A percentile compares a stretch with the other conserved stretches of the same genome.
These are phyloP conservation scores for Chaetops frenatus DNA, from an alignment of 2,113 vertebrate species.

Conservation along the genomic window DNA sequence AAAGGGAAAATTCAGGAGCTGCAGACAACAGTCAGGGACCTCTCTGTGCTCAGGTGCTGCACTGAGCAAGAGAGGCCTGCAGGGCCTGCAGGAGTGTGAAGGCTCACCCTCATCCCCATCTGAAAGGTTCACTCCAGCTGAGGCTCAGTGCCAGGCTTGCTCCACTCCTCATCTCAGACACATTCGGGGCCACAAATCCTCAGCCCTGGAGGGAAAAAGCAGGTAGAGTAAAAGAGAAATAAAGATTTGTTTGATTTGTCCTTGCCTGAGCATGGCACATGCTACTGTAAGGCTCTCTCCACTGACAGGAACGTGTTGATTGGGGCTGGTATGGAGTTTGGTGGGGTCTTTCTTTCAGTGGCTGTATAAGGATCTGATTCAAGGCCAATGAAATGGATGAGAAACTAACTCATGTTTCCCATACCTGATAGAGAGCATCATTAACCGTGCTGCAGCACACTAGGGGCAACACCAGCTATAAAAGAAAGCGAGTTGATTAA, in stretches of 20 bases:
- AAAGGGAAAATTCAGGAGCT: not conserved
- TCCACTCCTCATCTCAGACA: fast-evolving
- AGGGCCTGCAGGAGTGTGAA: not conserved
- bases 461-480: not conserved
- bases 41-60: not conserved
- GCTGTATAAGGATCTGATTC: not conserved
- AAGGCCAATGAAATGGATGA: not conserved
- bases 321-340: not conserved
- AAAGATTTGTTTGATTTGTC: not conserved
- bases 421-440: not conserved
- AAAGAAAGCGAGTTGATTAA: not conserved
- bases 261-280: not conserved
- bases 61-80: not conserved
- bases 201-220: not conserved
- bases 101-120: not conserved
- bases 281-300: not conserved
- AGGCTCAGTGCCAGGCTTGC: not conserved
- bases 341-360: not conserved
- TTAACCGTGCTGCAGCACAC: not conserved
- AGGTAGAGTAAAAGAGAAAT: not conserved
- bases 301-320: not conserved
- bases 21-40: not conserved
- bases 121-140: not conserved
- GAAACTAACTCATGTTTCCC: not conserved
- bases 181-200: not conserved